Evolutionary conservation across 2,113 vertebrate genomes (phyloP).

Genomic region (Zingel zingel): DNA sequence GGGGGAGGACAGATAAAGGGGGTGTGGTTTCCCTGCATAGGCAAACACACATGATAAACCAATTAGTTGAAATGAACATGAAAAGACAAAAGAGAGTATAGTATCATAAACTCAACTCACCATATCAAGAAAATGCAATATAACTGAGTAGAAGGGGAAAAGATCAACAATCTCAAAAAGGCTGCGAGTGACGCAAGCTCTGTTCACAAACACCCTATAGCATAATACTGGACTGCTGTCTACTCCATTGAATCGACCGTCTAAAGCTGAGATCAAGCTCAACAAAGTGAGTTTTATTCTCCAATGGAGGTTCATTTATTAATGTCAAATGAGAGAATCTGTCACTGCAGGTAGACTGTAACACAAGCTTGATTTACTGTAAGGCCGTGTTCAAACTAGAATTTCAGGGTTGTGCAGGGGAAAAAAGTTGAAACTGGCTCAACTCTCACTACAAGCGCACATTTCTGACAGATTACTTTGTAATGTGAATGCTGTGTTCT

Average conservation of each 20-base stretch:
- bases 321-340: slow-evolving; percentile 59
- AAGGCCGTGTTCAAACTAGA: background rate
- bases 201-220: slow-evolving; percentile 32
- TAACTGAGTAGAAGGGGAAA: background rate
- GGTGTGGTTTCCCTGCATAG: background rate
- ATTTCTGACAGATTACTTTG: background rate
- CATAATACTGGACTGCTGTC: slow-evolving; percentile 36
- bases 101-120: background rate
- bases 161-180: background rate
- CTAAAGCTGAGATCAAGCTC: slow-evolving; percentile 64
- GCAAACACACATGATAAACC: slow-evolving; percentile 4
- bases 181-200: slow-evolving; percentile 22
- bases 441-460: background rate
- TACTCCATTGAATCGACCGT: slow-evolving; percentile 44
- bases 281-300: slow-evolving; percentile 66
- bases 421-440: background rate
- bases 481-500: background rate
- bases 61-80: slow-evolving; percentile 1
- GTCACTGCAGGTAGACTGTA: slow-evolving; percentile 29
- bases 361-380: slow-evolving; percentile 19
- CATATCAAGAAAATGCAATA: background rate
- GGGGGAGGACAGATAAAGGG: slow-evolving; percentile 4
- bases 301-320: slow-evolving; percentile 49
- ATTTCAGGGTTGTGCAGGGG: background rate
- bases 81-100: slow-evolving; percentile 17